Evolutionary conservation across 2,113 vertebrate genomes (phyloP).

Genomic region (Ophiodon elongatus): DNA sequence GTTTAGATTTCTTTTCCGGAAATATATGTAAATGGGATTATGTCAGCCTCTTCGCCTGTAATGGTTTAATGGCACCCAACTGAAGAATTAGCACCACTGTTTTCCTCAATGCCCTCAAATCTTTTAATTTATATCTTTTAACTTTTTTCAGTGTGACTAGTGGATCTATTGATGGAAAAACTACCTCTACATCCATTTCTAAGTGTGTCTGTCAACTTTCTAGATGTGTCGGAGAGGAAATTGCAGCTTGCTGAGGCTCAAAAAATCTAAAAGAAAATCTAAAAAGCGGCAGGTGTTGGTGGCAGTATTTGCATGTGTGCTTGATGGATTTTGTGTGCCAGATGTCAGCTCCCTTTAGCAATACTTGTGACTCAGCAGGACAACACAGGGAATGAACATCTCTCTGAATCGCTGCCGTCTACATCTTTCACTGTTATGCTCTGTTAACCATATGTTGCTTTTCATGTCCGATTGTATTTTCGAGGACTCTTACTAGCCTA

Average conservation of each 20-base stretch:
- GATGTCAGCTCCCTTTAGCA: conserved; percentile 55
- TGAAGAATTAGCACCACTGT: background rate
- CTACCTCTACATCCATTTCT: background rate
- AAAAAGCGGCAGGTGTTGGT: conserved; percentile 49
- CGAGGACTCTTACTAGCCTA: conserved; percentile 18
- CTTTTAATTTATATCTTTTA: background rate
- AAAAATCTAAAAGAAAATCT: background rate
- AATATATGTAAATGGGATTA: background rate
- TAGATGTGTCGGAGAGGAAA: background rate
- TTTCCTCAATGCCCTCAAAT: background rate
- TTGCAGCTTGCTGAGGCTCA: background rate
- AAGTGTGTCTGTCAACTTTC: background rate
- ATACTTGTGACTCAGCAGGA: conserved; percentile 52
- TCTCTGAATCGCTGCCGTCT: conserved; percentile 27
- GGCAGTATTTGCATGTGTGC: conserved; percentile 24
- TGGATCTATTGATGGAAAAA: conserved; percentile 23
- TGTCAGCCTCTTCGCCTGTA: background rate
- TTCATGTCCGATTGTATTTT: conserved; percentile 30
- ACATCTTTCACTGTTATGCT: conserved; percentile 16
- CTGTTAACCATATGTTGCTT: conserved; percentile 56
- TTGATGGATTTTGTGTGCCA: conserved; percentile 49
- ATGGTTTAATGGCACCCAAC: background rate
- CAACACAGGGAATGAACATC: conserved; percentile 30
- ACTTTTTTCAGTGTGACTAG: background rate
- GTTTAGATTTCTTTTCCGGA: background rate